A percentile compares a stretch with the other conserved stretches of the same genome.
Conservation (phyloP, 2,888 invertebrate genomes). For the Tetranychus piercei region DNA sequence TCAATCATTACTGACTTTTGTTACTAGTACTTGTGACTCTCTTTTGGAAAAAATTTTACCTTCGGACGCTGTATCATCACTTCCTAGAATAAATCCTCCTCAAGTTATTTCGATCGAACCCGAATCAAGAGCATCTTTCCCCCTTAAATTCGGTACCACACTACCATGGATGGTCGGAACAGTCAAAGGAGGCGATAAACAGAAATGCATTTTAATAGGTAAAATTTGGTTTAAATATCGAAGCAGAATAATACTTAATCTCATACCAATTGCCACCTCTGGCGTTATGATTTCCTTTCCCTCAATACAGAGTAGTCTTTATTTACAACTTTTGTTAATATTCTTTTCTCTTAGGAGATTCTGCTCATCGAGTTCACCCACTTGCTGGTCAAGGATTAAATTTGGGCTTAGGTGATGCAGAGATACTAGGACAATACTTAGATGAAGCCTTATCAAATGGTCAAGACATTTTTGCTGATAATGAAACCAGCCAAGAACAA, state of each 20-base stretch:
- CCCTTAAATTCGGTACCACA: slow-evolving; percentile 36
- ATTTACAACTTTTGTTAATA: background rate
- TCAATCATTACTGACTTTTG: background rate
- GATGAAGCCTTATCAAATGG: slow-evolving; percentile 54
- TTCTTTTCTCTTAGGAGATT: slow-evolving; percentile 41
- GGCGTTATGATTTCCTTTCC: too few species aligned
- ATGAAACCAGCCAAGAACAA: background rate
- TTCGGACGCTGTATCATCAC: background rate
- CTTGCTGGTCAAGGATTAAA: slow-evolving; percentile 95
- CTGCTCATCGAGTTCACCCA: slow-evolving; percentile 64
- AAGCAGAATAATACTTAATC: background rate
- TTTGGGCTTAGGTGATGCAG: slow-evolving; percentile 82
- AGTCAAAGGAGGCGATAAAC: slow-evolving; percentile 34
- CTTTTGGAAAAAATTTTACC: slow-evolving; percentile 9
- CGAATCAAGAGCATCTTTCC: slow-evolving; percentile 35
- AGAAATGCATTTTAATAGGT: slow-evolving; percentile 17
- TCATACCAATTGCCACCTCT: background rate
- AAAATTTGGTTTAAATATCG: background rate
- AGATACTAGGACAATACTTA: slow-evolving; percentile 49
- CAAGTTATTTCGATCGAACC: slow-evolving; percentile 33
- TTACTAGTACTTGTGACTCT: background rate
- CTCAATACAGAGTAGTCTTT: too few species aligned
- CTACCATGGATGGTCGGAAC: slow-evolving; percentile 35
- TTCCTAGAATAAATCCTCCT: slow-evolving; percentile 30
- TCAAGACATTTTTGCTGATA: slow-evolving; percentile 38